Evolutionary conservation across 2,888 invertebrate species (phyloP).

Genomic region (Beris morrisii): DNA sequence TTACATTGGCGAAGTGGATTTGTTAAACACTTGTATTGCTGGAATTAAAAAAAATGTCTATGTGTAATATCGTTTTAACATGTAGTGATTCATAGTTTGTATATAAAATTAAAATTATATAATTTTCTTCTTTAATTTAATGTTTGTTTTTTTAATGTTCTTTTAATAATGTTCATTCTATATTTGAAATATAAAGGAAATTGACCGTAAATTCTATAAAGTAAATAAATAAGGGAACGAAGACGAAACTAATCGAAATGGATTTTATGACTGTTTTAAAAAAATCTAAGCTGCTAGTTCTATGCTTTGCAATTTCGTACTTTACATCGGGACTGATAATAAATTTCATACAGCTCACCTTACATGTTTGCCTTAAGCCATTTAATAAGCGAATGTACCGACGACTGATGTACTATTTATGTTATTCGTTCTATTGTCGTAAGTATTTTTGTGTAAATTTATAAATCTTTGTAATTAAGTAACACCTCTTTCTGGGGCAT

Average conservation of each 20-base stretch:
- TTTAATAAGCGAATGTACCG: conserved; percentile 79
- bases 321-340: conserved; percentile 84
- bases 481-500: conserved; percentile 42
- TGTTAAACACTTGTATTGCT: too few relatives aligned
- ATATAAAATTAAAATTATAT: too few relatives aligned
- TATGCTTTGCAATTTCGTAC: conserved; percentile 83
- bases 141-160: too few relatives aligned
- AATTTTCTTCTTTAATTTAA: too few relatives aligned
- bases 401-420: conserved; percentile 85
- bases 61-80: too few relatives aligned
- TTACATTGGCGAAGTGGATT: too few relatives aligned
- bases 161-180: too few relatives aligned
- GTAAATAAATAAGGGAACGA: too few relatives aligned
- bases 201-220: too few relatives aligned
- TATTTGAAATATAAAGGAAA: too few relatives aligned
- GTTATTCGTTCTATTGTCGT: conserved; percentile 88
- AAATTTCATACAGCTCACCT: conserved; percentile 76
- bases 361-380: conserved; percentile 78
- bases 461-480: background rate
- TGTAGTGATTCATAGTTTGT: too few relatives aligned
- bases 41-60: too few relatives aligned
- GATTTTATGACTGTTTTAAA: conserved; percentile 43
- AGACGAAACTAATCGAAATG: conserved; percentile 24
- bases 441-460: conserved; percentile 59
- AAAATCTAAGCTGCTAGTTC: conserved; percentile 68